Base-by-base conservation (phyloP, 2,888 invertebrate species). In the Gandaritis pyraliata region DNA sequence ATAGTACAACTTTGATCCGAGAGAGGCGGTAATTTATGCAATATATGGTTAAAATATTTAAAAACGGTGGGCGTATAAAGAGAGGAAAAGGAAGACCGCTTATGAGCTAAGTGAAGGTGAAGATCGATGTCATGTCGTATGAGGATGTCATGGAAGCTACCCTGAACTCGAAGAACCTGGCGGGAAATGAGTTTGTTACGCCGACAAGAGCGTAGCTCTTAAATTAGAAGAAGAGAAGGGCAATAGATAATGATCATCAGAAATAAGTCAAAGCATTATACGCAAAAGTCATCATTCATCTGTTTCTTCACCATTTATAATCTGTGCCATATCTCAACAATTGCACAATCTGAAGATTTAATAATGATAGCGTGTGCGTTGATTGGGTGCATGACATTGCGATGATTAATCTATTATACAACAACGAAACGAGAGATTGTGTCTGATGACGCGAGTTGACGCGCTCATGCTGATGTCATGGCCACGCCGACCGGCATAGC, bases 381-480 rank as follows among this genome's bases (percentile, higher is more conserved):
- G 81, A 85, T 86, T 83, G 81, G 75, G 68, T 76, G 75, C 77
- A 78, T 81, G 82, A 83, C 80, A 83, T 77, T 71, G 76, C 67
- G 75, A 82, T 85, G 86, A 86, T 83, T 85, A 82, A 82, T 79
- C 75, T 75, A 77, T 76, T 75, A 74, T 74, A 74, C 68, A 69
- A 74, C 68, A 69, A 73, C 72, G 77, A 77, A 78, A 80, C 81
- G 73, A 80, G 77, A 82, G 82, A 83, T 77, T 74, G 78, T 77
- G 77, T 80, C 73, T 76, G 70, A 83, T 90, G 90, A 90, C 89
- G 90, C 78, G 78, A 58, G 64, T 66, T 87, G 87, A 90, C 90
- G 88, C 81, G 77, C 59, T 72, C 70, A 63, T 78, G 82, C 74
- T 90, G 88, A 91, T 89, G 90, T 90, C 90, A 91, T 85, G 79